Evolutionary conservation across 2,113 vertebrate species (phyloP), one percentile per base, ranked within the genome.

Genomic region (Emydura subglobosa): DNA sequence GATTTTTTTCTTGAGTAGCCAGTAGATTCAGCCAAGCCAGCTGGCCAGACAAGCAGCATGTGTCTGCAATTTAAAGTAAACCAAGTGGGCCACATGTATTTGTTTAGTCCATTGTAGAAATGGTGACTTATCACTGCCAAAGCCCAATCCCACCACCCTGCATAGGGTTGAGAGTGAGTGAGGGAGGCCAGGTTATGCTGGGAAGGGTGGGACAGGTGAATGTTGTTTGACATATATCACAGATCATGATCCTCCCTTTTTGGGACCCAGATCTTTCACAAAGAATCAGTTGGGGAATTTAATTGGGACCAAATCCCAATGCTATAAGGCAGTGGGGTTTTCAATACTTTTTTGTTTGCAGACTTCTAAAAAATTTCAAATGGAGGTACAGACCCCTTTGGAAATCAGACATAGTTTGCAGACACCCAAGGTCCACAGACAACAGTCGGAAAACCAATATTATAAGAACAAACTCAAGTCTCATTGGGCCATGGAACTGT

Each of bases 131-230:
- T 6, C 82, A 34, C 31, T 8, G 34, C 17, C 16, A 4, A 16
- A 65, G 16, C 61, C 31, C 14, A 68, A 3, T 83, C 27, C 85
- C 22, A 24, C n/a, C 47, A 3, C 6, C 82, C 76, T 85, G 79
- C 2, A 5, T 4, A 31, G 0, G 1, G 10, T 4, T 24, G 34
- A 21, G 27, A 91, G 65, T 3, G 90, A 7, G 0, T 0, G 14
- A 8, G 0, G 0, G 14, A 8, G 24, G 1, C 19, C 2, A n/a
- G 6, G 5, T 68, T 83, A 44, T 7, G 42, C 85, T 9, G 8
- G 31, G 79, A 31, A 72, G 10, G 24, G 10, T 7, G 1, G 6
- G 39, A 29, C 24, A 74, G 88, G 72, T 0, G 0, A 44, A 39
- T 7, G 42, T 1, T 7, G 13, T 3, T 31, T 1, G 1, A 72